These are phyloP conservation scores for Vireo altiloquus DNA, from an alignment of 2,113 vertebrate species.

Conservation along the genomic window DNA sequence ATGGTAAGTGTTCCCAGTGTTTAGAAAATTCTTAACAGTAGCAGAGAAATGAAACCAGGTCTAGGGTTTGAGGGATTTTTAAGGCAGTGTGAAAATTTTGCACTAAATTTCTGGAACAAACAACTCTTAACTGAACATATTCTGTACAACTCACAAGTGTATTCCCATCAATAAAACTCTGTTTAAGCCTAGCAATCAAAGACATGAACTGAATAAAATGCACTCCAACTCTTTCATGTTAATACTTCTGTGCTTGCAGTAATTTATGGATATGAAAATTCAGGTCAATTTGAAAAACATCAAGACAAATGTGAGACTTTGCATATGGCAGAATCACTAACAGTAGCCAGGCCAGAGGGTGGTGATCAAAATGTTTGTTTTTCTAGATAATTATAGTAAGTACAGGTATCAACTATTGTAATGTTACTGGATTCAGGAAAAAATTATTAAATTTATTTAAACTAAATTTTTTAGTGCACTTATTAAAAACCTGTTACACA, in stretches of 20 bases:
- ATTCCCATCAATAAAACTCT: background rate
- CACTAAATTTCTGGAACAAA: background rate
- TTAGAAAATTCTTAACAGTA: background rate
- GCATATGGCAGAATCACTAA: background rate
- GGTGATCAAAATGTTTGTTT: background rate
- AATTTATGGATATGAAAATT: background rate
- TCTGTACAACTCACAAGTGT: background rate
- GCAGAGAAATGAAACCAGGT: background rate
- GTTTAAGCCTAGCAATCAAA: background rate
- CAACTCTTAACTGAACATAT: background rate
- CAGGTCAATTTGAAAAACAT: background rate
- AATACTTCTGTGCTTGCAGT: background rate
- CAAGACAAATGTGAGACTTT: background rate
- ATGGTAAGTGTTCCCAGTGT: background rate
- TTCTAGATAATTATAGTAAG: background rate
- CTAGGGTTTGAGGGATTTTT: background rate
- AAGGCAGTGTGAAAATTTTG: background rate
- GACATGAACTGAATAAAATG: background rate
- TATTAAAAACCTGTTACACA: background rate
- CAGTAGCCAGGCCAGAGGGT: fast-evolving
- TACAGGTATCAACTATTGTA: background rate
- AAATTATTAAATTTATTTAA: too few species aligned
- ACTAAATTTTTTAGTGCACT: background rate
- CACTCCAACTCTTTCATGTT: background rate
- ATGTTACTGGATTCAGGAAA: background rate